Conservation (phyloP, 2,888 invertebrate genomes). For the Phrixothrix hirtus region DNA sequence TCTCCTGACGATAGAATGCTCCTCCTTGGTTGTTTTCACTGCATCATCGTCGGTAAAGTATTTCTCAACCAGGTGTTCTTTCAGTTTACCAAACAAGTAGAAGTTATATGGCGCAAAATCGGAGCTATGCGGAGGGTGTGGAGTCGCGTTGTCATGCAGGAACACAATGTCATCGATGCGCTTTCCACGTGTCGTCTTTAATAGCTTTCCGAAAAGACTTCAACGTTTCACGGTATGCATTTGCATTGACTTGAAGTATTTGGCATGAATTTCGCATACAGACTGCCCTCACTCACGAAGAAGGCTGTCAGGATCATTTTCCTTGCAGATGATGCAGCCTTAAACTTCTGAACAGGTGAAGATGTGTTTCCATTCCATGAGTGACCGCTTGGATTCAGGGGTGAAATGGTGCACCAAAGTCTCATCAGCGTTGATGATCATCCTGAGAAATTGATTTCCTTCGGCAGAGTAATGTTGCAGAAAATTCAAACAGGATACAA, state of each 20-base stretch:
- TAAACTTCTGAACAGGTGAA: background rate
- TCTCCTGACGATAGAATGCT: background rate
- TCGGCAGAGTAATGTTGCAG: background rate
- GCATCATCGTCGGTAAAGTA: too few relatives aligned
- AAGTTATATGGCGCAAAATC: background rate
- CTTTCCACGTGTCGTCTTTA: background rate
- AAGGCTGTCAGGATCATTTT: background rate
- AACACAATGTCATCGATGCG: background rate
- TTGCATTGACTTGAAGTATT: too few relatives aligned
- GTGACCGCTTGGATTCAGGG: background rate
- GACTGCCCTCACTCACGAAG: background rate
- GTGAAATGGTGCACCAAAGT: background rate
- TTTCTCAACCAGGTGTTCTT: too few relatives aligned
- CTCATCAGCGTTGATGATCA: background rate
- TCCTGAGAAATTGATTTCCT: background rate
- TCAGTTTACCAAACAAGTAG: too few relatives aligned
- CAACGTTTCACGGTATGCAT: background rate
- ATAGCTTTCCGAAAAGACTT: background rate
- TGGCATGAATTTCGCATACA: too few relatives aligned
- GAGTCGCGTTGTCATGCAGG: background rate
- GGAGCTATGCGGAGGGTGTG: background rate
- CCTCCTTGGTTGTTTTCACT: background rate
- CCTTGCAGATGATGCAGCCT: background rate
- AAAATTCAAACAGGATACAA: background rate
- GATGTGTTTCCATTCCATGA: background rate